phyloP scores from a whole-genome alignment of 2,113 vertebrate genomes.

The Setophaga kirtlandii region DNA sequence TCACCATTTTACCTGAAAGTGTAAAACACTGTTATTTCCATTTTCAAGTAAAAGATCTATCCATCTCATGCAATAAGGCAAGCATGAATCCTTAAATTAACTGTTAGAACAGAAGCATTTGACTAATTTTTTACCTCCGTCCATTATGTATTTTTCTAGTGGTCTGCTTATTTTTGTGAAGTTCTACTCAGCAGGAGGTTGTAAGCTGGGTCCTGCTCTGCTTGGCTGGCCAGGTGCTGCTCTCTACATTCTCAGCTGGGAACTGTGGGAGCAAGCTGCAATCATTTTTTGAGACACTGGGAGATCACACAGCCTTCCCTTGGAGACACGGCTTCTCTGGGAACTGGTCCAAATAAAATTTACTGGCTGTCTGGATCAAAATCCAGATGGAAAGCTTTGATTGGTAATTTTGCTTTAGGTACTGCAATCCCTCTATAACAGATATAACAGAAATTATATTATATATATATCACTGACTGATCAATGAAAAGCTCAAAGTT shows the following conservation, averaged over 20 bases:
- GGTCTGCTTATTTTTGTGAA: not conserved
- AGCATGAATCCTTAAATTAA: not conserved
- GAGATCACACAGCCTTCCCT: not conserved
- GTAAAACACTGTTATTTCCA: not conserved
- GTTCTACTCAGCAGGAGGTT: not conserved
- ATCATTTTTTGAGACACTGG: not conserved
- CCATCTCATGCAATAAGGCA: not conserved
- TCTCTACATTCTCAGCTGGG: not conserved
- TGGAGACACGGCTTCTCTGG: not conserved
- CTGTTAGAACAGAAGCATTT: not conserved
- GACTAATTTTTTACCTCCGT: not conserved
- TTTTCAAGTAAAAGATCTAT: not conserved
- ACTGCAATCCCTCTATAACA: not conserved
- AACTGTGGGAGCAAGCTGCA: constrained; percentile 1
- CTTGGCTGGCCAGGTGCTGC: not conserved
- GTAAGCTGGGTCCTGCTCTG: not conserved
- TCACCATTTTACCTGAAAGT: not conserved
- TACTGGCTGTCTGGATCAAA: not conserved
- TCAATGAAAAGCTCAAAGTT: not conserved
- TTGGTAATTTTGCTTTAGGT: not conserved
- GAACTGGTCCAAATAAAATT: not conserved
- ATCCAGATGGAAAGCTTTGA: not conserved
- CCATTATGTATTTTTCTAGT: not conserved
- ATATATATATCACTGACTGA: not conserved
- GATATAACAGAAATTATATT: not conserved